These are phyloP conservation scores for Xiphophorus maculatus DNA, from an alignment of 2,113 vertebrate species.

Conservation along the genomic window DNA sequence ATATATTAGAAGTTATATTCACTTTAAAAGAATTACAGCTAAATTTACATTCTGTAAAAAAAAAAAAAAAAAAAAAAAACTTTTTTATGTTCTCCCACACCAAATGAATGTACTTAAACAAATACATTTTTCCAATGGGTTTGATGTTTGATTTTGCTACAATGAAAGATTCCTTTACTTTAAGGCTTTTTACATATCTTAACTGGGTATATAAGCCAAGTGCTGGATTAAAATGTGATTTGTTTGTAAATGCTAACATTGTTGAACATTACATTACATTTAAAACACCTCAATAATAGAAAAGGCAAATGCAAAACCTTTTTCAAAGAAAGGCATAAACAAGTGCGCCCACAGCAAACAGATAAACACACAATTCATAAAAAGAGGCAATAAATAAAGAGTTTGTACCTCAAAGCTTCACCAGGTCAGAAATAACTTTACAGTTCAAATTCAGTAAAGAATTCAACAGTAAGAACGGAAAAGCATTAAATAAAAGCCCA, in stretches of 20 bases:
- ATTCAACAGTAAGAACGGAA: too few species aligned
- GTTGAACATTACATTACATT: background rate
- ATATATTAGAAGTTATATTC: background rate
- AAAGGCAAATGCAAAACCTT: constrained; percentile 6
- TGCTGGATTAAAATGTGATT: background rate
- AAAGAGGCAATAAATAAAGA: constrained; percentile 3
- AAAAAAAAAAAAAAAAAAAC: background rate
- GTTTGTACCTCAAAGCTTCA: background rate
- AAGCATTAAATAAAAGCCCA: too few species aligned
- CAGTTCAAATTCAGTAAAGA: background rate
- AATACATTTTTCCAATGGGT: too few species aligned
- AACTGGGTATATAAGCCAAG: background rate
- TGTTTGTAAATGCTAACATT: constrained; percentile 4
- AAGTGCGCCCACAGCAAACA: background rate
- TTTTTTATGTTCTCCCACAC: too few species aligned
- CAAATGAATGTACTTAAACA: too few species aligned
- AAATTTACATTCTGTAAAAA: background rate
- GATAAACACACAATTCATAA: background rate
- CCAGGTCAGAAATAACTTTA: background rate
- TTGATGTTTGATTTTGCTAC: too few species aligned
- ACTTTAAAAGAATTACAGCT: background rate
- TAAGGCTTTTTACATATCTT: too few species aligned
- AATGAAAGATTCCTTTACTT: too few species aligned
- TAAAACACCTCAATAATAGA: constrained; percentile 10
- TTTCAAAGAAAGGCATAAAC: background rate